Evolutionary conservation across 1,140 invertebrate species (phyloP).

Genomic region (Antheraea mylitta): DNA sequence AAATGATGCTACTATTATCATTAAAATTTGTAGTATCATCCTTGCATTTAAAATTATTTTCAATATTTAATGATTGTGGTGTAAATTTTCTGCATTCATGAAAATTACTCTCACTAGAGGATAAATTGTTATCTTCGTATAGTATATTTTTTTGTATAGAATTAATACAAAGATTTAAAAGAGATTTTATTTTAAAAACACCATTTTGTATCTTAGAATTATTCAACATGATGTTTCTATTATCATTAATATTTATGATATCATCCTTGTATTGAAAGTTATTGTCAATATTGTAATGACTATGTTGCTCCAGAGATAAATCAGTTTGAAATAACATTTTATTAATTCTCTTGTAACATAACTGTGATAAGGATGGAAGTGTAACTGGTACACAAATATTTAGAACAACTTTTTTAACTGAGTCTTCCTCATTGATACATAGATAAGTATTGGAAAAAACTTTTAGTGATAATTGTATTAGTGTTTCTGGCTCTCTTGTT

Average conservation of each 20-base stretch:
- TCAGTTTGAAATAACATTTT: background rate
- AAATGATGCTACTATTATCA: background rate
- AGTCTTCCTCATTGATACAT: background rate
- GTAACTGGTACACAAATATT: background rate
- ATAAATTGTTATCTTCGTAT: background rate
- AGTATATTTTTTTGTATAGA: background rate
- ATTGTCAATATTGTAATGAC: background rate
- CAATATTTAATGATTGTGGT: conserved; percentile 1
- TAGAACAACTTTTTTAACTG: background rate
- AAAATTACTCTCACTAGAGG: background rate
- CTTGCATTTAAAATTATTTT: background rate
- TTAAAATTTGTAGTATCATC: background rate
- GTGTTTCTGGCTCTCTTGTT: conserved; percentile 15
- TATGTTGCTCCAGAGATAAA: background rate
- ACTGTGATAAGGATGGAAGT: background rate
- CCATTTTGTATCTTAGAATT: background rate
- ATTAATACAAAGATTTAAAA: background rate
- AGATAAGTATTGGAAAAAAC: conserved; percentile 3
- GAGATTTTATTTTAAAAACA: background rate
- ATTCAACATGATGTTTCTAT: background rate
- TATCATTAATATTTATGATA: background rate
- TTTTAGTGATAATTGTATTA: conserved; percentile 21
- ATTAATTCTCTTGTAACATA: background rate
- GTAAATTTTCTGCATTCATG: background rate
- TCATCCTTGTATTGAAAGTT: background rate